Percentiles rank a stretch among this genome's conserved stretches.
These are phyloP conservation scores for Clarias laeviceps DNA, from an alignment of 2,797 vertebrate species.

Conservation along the genomic window DNA sequence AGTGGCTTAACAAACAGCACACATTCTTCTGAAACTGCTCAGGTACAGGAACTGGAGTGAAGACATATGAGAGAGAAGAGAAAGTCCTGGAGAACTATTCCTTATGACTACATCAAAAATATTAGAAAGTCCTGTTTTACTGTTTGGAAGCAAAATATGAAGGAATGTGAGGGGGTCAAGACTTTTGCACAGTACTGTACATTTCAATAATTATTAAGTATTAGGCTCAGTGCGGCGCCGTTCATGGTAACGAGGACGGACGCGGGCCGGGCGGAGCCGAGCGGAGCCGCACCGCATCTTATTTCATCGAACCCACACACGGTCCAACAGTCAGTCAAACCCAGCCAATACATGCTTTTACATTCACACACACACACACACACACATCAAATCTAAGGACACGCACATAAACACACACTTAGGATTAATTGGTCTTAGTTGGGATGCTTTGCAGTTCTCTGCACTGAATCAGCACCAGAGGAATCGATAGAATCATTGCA, in stretches of 20 bases:
- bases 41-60: too few relatives aligned
- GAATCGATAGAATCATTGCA: slow-evolving; percentile 59
- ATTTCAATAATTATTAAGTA: background rate
- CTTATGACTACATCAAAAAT: too few relatives aligned
- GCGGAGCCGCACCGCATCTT: background rate
- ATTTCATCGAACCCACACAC: background rate
- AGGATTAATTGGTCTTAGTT: slow-evolving; percentile 45
- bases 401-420: slow-evolving; percentile 11
- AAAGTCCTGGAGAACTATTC: too few relatives aligned
- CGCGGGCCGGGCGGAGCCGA: slow-evolving; percentile 6
- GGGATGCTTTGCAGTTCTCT: slow-evolving; percentile 45
- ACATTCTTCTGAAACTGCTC: too few relatives aligned
- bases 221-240: too few relatives aligned
- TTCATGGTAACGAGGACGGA: background rate
- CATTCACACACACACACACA: background rate
- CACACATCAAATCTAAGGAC: background rate
- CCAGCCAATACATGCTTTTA: background rate
- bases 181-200: background rate
- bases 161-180: too few relatives aligned
- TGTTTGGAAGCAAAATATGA: too few relatives aligned
- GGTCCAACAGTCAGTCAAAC: background rate
- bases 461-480: slow-evolving; percentile 67
- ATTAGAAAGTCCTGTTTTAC: too few relatives aligned
- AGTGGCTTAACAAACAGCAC: too few relatives aligned
- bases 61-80: too few relatives aligned